These are phyloP conservation scores for Odontamblyopus rebecca DNA, from an alignment of 2,797 vertebrate genomes.

Conservation along the genomic window DNA sequence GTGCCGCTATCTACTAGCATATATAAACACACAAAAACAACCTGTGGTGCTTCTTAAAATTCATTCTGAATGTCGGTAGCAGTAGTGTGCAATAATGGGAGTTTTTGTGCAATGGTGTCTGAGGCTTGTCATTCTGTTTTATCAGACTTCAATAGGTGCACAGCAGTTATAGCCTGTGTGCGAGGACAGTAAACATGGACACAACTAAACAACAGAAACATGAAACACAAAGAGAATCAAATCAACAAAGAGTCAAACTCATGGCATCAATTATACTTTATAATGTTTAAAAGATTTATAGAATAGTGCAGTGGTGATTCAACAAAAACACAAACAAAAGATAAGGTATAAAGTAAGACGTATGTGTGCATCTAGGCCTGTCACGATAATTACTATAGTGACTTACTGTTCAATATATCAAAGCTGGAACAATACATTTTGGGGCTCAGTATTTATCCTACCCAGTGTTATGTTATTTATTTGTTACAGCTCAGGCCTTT, in stretches of 20 bases:
- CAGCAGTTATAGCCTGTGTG: neutral
- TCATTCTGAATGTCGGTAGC: neutral
- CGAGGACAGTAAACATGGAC: neutral
- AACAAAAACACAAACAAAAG: too few species aligned
- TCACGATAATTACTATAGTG: too few species aligned
- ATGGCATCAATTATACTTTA: neutral
- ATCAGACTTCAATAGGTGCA: constrained; percentile 7
- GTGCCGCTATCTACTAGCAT: too few species aligned
- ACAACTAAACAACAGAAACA: too few species aligned
- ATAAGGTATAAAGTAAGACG: too few species aligned
- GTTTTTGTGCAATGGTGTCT: neutral
- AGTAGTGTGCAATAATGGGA: neutral
- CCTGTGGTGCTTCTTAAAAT: neutral
- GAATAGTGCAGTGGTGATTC: too few species aligned
- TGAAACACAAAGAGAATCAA: neutral
- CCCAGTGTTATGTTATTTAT: too few species aligned
- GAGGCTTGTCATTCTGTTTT: constrained; percentile 5
- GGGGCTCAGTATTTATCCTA: too few species aligned
- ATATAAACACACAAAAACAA: neutral
- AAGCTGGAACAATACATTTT: too few species aligned
- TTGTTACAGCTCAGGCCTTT: too few species aligned
- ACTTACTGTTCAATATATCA: too few species aligned
- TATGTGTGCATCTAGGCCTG: too few species aligned
- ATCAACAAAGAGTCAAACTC: neutral
- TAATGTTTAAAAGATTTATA: neutral